Evolutionary conservation across 2,888 invertebrate species (phyloP), one percentile per base, ranked within the genome.

Genomic region (Phragmatobia fuliginosa): DNA sequence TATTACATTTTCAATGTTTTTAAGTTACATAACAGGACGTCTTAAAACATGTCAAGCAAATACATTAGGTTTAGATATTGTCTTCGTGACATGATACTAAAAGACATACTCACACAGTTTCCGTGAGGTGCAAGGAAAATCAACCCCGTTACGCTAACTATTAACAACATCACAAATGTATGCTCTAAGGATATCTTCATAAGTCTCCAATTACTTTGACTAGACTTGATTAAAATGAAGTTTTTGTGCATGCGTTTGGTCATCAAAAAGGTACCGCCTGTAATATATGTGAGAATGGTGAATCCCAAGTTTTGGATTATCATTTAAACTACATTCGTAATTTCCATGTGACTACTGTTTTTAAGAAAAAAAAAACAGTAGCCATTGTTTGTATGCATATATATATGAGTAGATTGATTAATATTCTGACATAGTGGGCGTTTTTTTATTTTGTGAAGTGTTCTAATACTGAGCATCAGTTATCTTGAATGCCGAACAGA

Each of bases 251-350:
- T 72, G 66, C 73, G 78, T 58, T 71, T 62, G 69, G 74, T 74
- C 70, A 67, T 76, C 83, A 83, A 88, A 90, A 86, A 83, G 78
- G 72, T 58, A 75, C 89, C 90, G 88, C 84, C 72, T n/a, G 62
- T 88, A 89, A 91, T 88, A 83, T 88, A 91, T 89, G 88, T 90
- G 90, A 78, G 90, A 91, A 84, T 76, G 78, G 76, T 78, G 80
- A 84, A 81, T 84, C 82, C 83, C 80, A 83, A 82, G 76, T 76
- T 76, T 77, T 68, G 75, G 74, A 89, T 90, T 89, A 84, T 76
- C 86, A 89, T 90, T 80, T 85, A 85, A 86, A 88, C 77, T 80
- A 85, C 86, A 82, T 83, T 76, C 78, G 79, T 83, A 79, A 87
- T 86, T 86, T 86, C 85, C 84, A 84, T 85, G 83, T 78, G 83